Percentiles rank a stretch among this genome's conserved stretches.
phyloP scores from a whole-genome alignment of 1,140 invertebrate genomes.

The Lethrus apterus region DNA sequence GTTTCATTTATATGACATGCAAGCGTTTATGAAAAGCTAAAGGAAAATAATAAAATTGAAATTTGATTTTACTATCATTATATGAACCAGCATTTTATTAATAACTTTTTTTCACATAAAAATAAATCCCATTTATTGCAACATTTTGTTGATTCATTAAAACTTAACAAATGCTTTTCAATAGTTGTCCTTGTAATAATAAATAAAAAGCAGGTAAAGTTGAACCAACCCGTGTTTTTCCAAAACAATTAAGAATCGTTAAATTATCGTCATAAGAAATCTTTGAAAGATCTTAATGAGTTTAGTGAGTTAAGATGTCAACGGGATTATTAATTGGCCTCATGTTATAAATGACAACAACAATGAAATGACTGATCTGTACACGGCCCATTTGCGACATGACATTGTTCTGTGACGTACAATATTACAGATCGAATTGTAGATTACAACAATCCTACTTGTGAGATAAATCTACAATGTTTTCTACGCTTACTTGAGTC shows the following conservation, averaged over 20 bases:
- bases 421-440: constrained; percentile 6
- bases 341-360: constrained; percentile 25
- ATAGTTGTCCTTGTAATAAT: background rate
- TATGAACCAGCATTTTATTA: no score
- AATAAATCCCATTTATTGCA: no score
- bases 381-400: constrained; percentile 12
- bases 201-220: background rate
- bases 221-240: no score
- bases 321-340: constrained; percentile 24
- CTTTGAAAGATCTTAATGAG: background rate
- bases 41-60: no score
- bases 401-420: constrained; percentile 13
- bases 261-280: background rate
- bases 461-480: background rate
- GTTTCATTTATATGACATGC: background rate
- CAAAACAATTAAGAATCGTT: background rate
- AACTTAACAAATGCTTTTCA: background rate
- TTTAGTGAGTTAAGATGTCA: constrained; percentile 13
- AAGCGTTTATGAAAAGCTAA: background rate
- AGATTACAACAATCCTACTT: constrained; percentile 6
- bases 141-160: constrained; percentile 1
- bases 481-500: no score
- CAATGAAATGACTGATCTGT: constrained; percentile 15
- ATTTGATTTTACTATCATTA: no score
- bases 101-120: no score